Evolutionary conservation across 2,113 vertebrate species (phyloP).

Genomic region (Leucosticte australis): DNA sequence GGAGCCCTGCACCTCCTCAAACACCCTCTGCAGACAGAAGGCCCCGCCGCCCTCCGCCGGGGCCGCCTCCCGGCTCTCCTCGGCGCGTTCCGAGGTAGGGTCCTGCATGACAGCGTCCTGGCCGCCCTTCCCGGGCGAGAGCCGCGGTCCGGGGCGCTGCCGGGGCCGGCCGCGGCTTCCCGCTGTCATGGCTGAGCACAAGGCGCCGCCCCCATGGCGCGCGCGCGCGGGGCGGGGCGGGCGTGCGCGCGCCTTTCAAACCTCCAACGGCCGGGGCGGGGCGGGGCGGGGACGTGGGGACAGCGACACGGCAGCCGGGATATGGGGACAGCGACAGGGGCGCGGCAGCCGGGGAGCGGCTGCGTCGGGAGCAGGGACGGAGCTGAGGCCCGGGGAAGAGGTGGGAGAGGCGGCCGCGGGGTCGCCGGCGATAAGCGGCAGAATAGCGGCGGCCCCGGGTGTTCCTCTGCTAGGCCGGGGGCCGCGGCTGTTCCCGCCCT

Average conservation of each 20-base stretch:
- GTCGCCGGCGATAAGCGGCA: no score
- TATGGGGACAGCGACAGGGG: no score
- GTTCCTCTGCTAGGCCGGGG: background rate
- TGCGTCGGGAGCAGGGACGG: background rate
- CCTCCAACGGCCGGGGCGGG: background rate
- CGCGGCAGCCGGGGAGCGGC: background rate
- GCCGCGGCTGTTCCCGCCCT: background rate
- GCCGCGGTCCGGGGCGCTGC: background rate
- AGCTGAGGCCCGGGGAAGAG: background rate
- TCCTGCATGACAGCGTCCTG: background rate
- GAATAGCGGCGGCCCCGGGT: background rate
- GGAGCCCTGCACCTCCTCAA: background rate
- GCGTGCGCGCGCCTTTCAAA: background rate
- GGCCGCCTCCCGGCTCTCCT: background rate
- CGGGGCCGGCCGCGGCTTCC: background rate
- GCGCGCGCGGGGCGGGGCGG: background rate
- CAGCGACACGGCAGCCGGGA: no score
- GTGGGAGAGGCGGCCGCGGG: background rate
- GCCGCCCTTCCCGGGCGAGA: background rate
- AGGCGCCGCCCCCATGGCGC: background rate
- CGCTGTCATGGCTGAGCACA: background rate
- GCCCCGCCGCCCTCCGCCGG: background rate
- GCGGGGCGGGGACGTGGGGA: background rate
- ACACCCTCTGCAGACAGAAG: constrained; percentile 42
- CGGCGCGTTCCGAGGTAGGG: background rate